These are phyloP conservation scores for Drosophila nr. fundita DNA, from an alignment of 2,888 invertebrate species.

Conservation along the genomic window DNA sequence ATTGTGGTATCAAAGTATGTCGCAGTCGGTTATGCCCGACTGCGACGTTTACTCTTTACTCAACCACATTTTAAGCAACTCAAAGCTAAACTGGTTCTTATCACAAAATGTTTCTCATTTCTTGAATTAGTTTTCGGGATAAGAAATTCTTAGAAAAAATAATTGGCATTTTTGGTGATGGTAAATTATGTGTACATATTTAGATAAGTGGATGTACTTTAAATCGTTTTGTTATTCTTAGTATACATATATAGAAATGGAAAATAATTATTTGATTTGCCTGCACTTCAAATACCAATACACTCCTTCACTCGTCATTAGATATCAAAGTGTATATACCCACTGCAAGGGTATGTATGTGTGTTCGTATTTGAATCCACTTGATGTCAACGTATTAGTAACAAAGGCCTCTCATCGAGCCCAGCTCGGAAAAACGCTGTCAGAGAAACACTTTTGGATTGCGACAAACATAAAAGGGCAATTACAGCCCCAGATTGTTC, in stretches of 20 bases:
- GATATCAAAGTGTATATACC: neutral
- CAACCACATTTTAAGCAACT: neutral
- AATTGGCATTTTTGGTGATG: neutral
- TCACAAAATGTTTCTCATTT: neutral
- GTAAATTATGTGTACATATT: too few relatives aligned
- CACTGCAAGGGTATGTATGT: neutral
- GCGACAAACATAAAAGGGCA: constrained; percentile 2
- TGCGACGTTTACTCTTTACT: neutral
- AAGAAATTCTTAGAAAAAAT: neutral
- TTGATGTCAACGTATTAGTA: neutral
- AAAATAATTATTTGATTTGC: neutral
- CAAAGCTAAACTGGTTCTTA: neutral
- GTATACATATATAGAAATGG: neutral
- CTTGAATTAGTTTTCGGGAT: neutral
- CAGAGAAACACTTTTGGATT: neutral
- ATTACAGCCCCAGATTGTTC: neutral
- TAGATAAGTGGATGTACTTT: too few relatives aligned
- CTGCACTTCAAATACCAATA: too few relatives aligned
- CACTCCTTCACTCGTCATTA: neutral
- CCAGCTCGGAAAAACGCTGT: neutral
- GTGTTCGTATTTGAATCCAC: neutral
- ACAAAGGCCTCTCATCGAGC: neutral
- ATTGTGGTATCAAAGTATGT: too few relatives aligned
- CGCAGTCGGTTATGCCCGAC: too few relatives aligned
- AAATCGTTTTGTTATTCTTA: neutral